Conservation (phyloP, 2,113 vertebrate species). For the Pelecanus crispus region DNA sequence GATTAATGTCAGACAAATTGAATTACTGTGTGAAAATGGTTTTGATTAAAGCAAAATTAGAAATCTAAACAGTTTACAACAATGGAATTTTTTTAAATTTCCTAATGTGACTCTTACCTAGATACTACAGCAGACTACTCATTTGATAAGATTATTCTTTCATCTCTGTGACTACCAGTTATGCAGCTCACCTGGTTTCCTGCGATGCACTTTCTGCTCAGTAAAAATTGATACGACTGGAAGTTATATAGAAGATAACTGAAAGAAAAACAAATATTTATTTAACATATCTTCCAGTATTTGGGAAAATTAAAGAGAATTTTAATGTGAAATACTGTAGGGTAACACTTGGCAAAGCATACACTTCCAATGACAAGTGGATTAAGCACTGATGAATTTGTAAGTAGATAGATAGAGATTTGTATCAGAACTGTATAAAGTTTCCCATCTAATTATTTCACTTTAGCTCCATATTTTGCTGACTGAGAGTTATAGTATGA, state of each 20-base stretch:
- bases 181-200: slow-evolving; percentile 8
- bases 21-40: slow-evolving; percentile 7
- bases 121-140: background rate
- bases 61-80: background rate
- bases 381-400: slow-evolving; percentile 3
- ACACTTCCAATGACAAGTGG: background rate
- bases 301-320: slow-evolving; percentile 46
- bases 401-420: background rate
- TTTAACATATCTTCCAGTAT: slow-evolving; percentile 27
- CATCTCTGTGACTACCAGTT: slow-evolving; percentile 4
- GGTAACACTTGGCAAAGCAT: background rate
- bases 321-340: slow-evolving; percentile 13
- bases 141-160: slow-evolving; percentile 26
- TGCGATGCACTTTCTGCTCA: slow-evolving; percentile 20
- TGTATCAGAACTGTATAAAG: background rate
- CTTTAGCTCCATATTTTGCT: background rate
- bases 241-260: slow-evolving; percentile 23
- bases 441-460: background rate
- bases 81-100: slow-evolving; percentile 7
- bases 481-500: background rate
- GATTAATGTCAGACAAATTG: slow-evolving; percentile 26
- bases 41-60: slow-evolving; percentile 43
- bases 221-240: slow-evolving; percentile 25
- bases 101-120: background rate
- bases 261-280: background rate